phyloP scores from a whole-genome alignment of 2,888 invertebrate species.

The Pseudococcus viburni region DNA sequence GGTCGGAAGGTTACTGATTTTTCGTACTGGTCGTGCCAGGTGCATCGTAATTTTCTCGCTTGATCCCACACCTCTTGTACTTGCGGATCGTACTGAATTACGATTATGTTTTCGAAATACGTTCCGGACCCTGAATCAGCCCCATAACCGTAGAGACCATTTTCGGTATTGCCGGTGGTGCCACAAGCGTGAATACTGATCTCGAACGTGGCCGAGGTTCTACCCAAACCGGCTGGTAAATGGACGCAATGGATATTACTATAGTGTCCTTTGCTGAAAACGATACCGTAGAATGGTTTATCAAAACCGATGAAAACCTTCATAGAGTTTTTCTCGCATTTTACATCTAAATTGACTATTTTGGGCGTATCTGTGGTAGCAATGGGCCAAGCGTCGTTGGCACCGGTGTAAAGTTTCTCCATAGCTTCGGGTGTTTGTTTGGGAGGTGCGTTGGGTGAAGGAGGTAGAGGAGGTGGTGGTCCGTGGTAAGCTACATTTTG shows the following conservation, averaged over 20 bases:
- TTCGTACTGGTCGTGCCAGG: constrained; percentile 96
- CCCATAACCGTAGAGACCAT: constrained; percentile 89
- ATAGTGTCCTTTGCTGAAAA: constrained; percentile 95
- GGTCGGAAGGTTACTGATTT: constrained; percentile 95
- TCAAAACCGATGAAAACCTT: constrained; percentile 94
- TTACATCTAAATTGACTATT: constrained; percentile 91
- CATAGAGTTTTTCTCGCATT: constrained; percentile 95
- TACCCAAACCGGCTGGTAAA: constrained; percentile 88
- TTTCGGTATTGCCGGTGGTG: constrained; percentile 92
- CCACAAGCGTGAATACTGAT: constrained; percentile 93
- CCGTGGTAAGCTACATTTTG: constrained; percentile 67
- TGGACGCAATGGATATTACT: constrained; percentile 94
- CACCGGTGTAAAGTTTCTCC: constrained; percentile 72
- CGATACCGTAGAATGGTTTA: constrained; percentile 95
- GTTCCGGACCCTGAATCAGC: constrained; percentile 91
- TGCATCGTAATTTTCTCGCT: constrained; percentile 90
- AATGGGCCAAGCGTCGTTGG: constrained; percentile 82
- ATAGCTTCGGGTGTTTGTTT: constrained; percentile 74
- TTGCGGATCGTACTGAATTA: constrained; percentile 90
- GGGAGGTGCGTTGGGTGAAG: constrained; percentile 77
- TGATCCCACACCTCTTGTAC: constrained; percentile 98
- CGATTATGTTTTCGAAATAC: constrained; percentile 94
- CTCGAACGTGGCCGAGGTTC: constrained; percentile 90
- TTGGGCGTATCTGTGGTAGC: constrained; percentile 93
- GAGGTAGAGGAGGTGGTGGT: constrained; percentile 72